Percentiles rank a stretch among this genome's conserved stretches.
Conservation (phyloP, 2,888 invertebrate genomes). For the Hypselothyrea guttata region DNA sequence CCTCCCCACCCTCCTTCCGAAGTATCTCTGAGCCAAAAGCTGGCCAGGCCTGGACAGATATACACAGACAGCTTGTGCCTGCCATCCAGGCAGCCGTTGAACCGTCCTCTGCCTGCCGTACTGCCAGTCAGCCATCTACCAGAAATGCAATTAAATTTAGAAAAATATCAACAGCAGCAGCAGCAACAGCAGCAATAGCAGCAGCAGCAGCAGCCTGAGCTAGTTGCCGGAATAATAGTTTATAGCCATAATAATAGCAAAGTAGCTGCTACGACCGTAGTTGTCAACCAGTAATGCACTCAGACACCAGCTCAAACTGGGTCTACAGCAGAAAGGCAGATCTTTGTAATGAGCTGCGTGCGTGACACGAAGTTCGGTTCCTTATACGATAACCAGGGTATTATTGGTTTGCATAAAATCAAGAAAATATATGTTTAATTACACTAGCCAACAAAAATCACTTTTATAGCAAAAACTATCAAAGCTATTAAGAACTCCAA, state of each 20-base stretch:
- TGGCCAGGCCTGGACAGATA: constrained; percentile 14
- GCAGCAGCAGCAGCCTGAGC: constrained; percentile 2
- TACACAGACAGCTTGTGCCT: constrained; percentile 2
- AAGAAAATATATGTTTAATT: too few species aligned
- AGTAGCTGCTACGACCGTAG: constrained; percentile 49
- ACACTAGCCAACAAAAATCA: too few species aligned
- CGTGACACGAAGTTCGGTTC: too few species aligned
- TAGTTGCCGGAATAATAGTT: constrained; percentile 66
- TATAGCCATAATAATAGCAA: constrained; percentile 62
- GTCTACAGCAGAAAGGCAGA: neutral
- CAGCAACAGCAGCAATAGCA: constrained; percentile 8
- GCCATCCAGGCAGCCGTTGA: constrained; percentile 5
- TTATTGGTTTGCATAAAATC: too few species aligned
- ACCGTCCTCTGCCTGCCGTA: constrained; percentile 2
- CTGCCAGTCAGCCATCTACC: constrained; percentile 35
- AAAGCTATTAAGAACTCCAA: too few species aligned
- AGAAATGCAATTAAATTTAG: constrained; percentile 75
- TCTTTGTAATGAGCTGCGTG: too few species aligned
- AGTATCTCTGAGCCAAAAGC: neutral
- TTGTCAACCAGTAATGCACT: constrained; percentile 4
- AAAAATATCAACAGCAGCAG: constrained; percentile 71
- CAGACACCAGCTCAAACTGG: too few species aligned
- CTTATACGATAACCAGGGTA: too few species aligned
- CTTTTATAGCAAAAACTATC: too few species aligned
- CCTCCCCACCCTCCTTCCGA: too few species aligned